A percentile compares a stretch with the other conserved stretches of the same genome.
Conservation (phyloP, 2,888 invertebrate species). For the Aporophyla lueneburgensis region DNA sequence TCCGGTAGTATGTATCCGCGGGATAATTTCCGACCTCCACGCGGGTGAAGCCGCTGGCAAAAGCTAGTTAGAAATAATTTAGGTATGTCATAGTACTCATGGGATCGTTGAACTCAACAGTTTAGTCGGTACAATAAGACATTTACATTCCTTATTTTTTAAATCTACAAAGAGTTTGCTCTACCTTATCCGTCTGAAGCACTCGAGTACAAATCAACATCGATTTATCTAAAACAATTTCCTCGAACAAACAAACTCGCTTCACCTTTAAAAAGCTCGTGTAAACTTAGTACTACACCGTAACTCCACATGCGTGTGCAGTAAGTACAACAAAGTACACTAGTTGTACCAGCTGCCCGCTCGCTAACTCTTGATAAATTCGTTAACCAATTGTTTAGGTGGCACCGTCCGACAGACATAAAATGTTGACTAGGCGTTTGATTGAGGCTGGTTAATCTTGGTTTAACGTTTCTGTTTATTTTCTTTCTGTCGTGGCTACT, state of each 20-base stretch:
- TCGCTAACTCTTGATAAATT: conserved; percentile 68
- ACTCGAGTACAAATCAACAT: conserved; percentile 14
- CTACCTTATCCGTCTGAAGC: neutral
- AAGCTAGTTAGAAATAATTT: neutral
- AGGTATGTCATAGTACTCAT: too few relatives aligned
- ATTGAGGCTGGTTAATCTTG: neutral
- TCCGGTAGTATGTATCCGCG: too few relatives aligned
- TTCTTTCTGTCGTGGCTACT: neutral
- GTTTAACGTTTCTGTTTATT: neutral
- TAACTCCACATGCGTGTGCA: conserved; percentile 49
- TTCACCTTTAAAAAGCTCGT: conserved; percentile 52
- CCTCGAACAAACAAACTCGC: conserved; percentile 36
- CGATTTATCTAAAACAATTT: conserved; percentile 52
- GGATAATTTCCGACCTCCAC: too few relatives aligned
- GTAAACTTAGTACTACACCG: conserved; percentile 39
- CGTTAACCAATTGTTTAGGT: conserved; percentile 62
- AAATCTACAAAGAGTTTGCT: neutral
- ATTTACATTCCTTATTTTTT: neutral
- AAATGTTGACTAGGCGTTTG: conserved; percentile 31
- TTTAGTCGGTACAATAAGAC: neutral
- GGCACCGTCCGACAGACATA: conserved; percentile 18
- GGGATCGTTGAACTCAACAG: too few relatives aligned
- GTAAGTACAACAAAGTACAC: conserved; percentile 61
- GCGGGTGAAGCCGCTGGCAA: too few relatives aligned
- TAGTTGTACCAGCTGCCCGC: conserved; percentile 61